Conservation (phyloP, 2,113 vertebrate species). For the Dasyornis broadbenti region DNA sequence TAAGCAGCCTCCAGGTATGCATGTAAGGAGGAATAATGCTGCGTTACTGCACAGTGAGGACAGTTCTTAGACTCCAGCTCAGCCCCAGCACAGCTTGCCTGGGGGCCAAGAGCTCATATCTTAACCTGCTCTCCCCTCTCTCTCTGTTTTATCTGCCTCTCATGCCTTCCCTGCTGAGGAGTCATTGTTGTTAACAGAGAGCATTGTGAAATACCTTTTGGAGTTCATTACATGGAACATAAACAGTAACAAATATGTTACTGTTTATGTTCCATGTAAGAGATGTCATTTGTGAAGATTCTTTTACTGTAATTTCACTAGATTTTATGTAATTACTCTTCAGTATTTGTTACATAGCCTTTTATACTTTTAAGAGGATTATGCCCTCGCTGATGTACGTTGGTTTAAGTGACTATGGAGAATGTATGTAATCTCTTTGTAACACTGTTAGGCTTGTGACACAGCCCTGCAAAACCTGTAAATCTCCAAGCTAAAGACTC, state of each 20-base stretch:
- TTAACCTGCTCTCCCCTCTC: neutral
- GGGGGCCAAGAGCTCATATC: neutral
- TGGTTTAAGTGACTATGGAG: neutral
- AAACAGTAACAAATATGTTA: neutral
- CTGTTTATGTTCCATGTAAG: too few relatives aligned
- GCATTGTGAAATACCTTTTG: neutral
- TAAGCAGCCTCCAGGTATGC: neutral
- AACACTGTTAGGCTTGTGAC: neutral
- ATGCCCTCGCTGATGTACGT: neutral
- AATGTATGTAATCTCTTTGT: neutral
- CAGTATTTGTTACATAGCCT: neutral
- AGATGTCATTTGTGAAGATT: neutral
- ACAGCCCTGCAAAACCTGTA: neutral
- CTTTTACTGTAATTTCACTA: neutral
- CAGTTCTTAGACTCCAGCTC: neutral
- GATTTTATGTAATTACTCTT: neutral
- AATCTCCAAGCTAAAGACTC: neutral
- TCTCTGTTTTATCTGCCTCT: neutral
- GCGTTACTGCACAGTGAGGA: accelerated
- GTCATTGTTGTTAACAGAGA: neutral
- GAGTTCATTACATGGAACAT: neutral
- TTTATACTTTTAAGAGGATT: conserved; percentile 10
- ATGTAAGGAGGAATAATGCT: neutral
- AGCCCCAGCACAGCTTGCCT: neutral
- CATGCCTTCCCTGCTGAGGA: neutral